Percentiles rank a stretch among this genome's conserved stretches.
Conservation (phyloP, 2,888 invertebrate species). For the Epistrophe grossulariae region DNA sequence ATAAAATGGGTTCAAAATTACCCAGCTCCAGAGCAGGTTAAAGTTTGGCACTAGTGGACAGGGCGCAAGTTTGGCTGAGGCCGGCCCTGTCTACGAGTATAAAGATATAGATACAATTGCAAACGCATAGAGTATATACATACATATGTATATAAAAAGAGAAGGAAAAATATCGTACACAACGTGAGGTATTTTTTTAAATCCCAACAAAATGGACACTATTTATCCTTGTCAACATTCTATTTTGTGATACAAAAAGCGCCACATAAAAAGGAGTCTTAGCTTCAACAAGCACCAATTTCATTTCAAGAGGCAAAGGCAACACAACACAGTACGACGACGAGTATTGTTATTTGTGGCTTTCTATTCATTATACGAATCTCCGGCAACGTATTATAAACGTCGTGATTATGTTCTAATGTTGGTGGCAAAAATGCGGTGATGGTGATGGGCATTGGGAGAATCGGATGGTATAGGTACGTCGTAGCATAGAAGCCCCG, state of each 20-base stretch:
- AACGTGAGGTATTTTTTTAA: conserved; percentile 36
- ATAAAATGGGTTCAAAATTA: too few species aligned
- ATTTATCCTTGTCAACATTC: conserved; percentile 66
- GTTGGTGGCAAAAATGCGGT: conserved; percentile 35
- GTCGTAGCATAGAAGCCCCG: background rate
- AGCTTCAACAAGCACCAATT: conserved; percentile 62
- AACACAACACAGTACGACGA: background rate
- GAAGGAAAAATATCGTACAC: conserved; percentile 18
- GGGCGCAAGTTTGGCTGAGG: too few species aligned
- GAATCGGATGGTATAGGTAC: background rate
- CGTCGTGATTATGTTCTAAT: conserved; percentile 66
- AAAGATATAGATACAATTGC: background rate
- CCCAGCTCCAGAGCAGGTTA: too few species aligned
- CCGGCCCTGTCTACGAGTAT: too few species aligned
- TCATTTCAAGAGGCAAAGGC: conserved; percentile 40
- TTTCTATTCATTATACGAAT: conserved; percentile 67
- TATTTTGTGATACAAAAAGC: conserved; percentile 59
- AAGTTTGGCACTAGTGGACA: too few species aligned
- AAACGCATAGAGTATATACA: conserved; percentile 9
- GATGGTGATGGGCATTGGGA: conserved; percentile 4
- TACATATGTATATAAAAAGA: background rate
- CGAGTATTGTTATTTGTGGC: conserved; percentile 65
- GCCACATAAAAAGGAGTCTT: conserved; percentile 56
- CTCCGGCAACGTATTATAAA: conserved; percentile 61
- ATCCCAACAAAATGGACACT: conserved; percentile 58